These are phyloP conservation scores for Tetheella fluctuosa DNA, from an alignment of 2,888 invertebrate genomes.

Conservation along the genomic window DNA sequence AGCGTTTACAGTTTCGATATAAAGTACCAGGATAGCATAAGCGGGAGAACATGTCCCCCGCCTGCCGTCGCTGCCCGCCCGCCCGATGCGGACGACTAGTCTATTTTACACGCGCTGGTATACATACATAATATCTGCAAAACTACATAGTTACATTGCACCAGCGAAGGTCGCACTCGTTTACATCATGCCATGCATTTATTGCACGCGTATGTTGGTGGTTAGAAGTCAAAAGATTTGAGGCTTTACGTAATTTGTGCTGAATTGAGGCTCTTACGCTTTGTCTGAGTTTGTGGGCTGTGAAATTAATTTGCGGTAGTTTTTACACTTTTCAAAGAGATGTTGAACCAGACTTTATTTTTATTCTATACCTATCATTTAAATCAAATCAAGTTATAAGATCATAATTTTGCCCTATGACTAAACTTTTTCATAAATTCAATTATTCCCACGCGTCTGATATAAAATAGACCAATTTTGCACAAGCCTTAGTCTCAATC, in stretches of 20 bases:
- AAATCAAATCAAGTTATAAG: neutral
- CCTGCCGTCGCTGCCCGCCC: conserved; percentile 13
- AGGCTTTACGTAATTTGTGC: conserved; percentile 77
- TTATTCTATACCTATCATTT: neutral
- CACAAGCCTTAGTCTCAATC: conserved; percentile 28
- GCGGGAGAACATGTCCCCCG: conserved; percentile 39
- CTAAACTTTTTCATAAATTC: neutral
- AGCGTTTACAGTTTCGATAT: conserved; percentile 48
- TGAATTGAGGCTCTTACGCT: conserved; percentile 61
- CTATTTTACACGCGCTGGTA: conserved; percentile 66
- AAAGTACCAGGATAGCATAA: conserved; percentile 65
- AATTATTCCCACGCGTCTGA: neutral
- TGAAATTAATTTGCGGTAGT: conserved; percentile 46
- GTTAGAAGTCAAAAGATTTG: conserved; percentile 67
- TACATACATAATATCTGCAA: conserved; percentile 41
- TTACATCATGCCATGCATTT: conserved; percentile 59
- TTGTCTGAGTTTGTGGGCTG: conserved; percentile 52
- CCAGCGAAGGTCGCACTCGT: conserved; percentile 69
- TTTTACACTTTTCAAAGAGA: neutral
- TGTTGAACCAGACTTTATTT: neutral
- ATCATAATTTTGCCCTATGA: neutral
- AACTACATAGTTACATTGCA: conserved; percentile 69
- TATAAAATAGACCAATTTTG: conserved; percentile 24
- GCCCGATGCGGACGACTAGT: neutral
- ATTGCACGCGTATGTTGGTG: conserved; percentile 46